phyloP scores from a whole-genome alignment of 2,797 vertebrate species.

The Aldrovandia affinis region DNA sequence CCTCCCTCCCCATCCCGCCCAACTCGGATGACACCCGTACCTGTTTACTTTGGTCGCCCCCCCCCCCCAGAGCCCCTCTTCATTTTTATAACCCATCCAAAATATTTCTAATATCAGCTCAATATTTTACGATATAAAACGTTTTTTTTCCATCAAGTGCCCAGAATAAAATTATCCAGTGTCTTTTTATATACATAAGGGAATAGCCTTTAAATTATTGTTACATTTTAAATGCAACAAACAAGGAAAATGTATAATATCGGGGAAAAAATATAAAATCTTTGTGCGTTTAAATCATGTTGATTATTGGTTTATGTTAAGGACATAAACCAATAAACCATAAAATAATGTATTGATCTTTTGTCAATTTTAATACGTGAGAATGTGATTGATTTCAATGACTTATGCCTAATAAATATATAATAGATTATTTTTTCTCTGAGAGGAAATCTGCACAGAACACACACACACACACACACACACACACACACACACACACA shows the following conservation, averaged over 20 bases:
- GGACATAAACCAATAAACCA: too few species aligned
- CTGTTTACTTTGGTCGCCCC: conserved; percentile 20
- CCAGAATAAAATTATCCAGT: too few species aligned
- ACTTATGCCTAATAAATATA: too few species aligned
- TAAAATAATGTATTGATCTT: too few species aligned
- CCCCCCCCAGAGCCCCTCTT: neutral
- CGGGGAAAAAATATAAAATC: neutral
- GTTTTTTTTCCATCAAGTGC: too few species aligned
- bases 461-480: neutral
- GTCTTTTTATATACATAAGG: too few species aligned
- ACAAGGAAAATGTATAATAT: neutral
- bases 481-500: conserved; percentile 3
- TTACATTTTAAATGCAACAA: neutral
- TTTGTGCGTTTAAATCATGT: neutral
- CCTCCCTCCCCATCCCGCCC: conserved; percentile 10
- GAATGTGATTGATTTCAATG: neutral
- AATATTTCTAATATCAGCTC: neutral
- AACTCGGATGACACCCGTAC: conserved; percentile 48
- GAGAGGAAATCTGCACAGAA: too few species aligned
- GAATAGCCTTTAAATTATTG: neutral
- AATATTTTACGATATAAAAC: too few species aligned
- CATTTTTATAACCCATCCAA: neutral
- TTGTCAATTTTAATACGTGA: neutral
- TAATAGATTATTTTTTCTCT: conserved; percentile 16
- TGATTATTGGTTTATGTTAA: too few species aligned